Base-by-base conservation (phyloP, 2,888 invertebrate genomes). In the Cantharis rustica region DNA sequence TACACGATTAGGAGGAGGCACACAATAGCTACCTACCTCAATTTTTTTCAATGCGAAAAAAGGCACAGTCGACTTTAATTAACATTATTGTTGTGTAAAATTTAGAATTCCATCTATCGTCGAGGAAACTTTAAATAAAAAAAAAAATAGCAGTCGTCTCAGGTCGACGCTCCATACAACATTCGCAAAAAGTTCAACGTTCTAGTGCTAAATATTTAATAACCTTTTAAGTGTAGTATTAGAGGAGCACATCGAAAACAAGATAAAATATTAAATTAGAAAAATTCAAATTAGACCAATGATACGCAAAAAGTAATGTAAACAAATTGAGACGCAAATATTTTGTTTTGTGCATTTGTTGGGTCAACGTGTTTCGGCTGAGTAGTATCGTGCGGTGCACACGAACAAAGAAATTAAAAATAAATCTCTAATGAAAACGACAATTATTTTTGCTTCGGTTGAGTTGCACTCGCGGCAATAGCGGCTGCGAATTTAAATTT, bases 301-400 rank as follows among this genome's bases (percentile, higher is more conserved):
- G 47, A 17, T 15, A 63, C 71, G 20, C 61, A 64, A 27, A 64
- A 31, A 63, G 47, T 27, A 69, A 72, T 64, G 68, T 71, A 72
- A 78, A 79, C 76, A 82, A 80, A 79, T 80, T 83, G 80, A 85
- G 83, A 83, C 84, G 84, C 80, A 85, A 81, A 82, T 79, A 84
- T 84, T 84, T 83, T 73, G 71, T 73, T 68, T 72, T 69, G 83
- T 81, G 82, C 83, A 77, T 76, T 70, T 73, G 64, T 27, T 66
- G 47, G 84, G 83, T 83, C 81, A 83, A 86, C 85, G 83, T 86
- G 84, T 86, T 86, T 83, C 81, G 80, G 70, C 82, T 79, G 85
- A 83, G 75, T 84, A 85, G 84, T 85, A 84, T 76, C 69, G 69
- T 20, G 62, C 16, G 71, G 20, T 71, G 76, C 70, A 78, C 78